A percentile compares a stretch with the other conserved stretches of the same genome.
These are phyloP conservation scores for Ibycter americanus DNA, from an alignment of 2,797 vertebrate genomes.

Conservation along the genomic window DNA sequence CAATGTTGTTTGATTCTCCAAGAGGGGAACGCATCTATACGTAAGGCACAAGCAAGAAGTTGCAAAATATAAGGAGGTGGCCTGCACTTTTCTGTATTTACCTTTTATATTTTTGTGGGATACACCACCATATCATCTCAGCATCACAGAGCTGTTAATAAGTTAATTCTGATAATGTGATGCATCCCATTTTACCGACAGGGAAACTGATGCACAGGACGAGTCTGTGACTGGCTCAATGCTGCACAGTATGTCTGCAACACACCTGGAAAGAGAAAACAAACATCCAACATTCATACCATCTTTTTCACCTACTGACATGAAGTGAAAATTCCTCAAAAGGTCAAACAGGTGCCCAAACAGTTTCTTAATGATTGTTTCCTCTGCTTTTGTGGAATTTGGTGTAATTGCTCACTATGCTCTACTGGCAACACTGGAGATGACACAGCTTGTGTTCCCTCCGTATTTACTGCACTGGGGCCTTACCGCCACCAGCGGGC, in stretches of 20 bases:
- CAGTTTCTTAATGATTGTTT: not conserved
- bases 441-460: not conserved
- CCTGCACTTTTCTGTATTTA: not conserved
- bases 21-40: conserved; percentile 9
- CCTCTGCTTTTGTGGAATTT: not conserved
- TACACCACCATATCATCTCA: not conserved
- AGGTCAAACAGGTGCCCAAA: not conserved
- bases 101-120: not conserved
- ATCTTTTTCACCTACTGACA: not conserved
- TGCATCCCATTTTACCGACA: not conserved
- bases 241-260: not conserved
- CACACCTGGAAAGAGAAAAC: not conserved
- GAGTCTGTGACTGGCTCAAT: not conserved
- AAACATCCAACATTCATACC: not conserved
- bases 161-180: not conserved
- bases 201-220: not conserved
- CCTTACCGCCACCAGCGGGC: not conserved
- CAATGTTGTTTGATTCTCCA: conserved; percentile 37
- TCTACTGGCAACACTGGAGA: not conserved
- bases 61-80: not conserved
- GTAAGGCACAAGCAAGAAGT: conserved; percentile 17
- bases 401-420: not conserved
- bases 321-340: not conserved
- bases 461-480: not conserved
- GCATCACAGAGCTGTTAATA: not conserved